Percentiles rank a stretch among this genome's conserved stretches.
Conservation (phyloP, 2,113 vertebrate species). For the Chitala chitala region DNA sequence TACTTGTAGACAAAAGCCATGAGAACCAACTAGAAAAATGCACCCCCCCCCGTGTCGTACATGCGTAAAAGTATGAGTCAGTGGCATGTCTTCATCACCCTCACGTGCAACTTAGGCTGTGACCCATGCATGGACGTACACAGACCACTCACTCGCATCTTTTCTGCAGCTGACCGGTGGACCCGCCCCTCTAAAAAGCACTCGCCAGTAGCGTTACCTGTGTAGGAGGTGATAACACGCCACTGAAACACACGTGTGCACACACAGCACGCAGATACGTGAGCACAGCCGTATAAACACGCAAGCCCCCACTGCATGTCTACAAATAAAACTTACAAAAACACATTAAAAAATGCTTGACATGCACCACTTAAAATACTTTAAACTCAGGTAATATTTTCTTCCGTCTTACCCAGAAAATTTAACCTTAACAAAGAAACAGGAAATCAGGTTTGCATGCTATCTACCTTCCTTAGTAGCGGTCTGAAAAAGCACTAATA, state of each 20-base stretch:
- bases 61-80: background rate
- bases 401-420: constrained; percentile 29
- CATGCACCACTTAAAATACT: constrained; percentile 55
- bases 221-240: constrained; percentile 17
- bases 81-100: background rate
- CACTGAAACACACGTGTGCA: background rate
- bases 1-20: constrained; percentile 7
- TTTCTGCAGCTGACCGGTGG: too few species aligned
- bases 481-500: background rate
- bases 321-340: constrained; percentile 33
- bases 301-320: constrained; percentile 21
- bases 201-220: background rate
- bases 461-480: constrained; percentile 26
- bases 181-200: constrained; percentile 8
- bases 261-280: constrained; percentile 2
- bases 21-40: background rate
- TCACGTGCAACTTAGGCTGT: background rate
- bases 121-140: too few species aligned
- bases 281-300: constrained; percentile 42
- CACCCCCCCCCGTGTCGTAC: background rate
- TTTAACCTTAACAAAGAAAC: constrained; percentile 6
- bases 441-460: constrained; percentile 46
- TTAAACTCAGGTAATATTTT: constrained; percentile 34
- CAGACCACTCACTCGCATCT: too few species aligned
- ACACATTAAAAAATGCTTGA: constrained; percentile 31